A percentile compares a stretch with the other conserved stretches of the same genome.
Evolutionary conservation across 2,113 vertebrate species (phyloP).

Genomic region (Ibidorhyncha struthersii): DNA sequence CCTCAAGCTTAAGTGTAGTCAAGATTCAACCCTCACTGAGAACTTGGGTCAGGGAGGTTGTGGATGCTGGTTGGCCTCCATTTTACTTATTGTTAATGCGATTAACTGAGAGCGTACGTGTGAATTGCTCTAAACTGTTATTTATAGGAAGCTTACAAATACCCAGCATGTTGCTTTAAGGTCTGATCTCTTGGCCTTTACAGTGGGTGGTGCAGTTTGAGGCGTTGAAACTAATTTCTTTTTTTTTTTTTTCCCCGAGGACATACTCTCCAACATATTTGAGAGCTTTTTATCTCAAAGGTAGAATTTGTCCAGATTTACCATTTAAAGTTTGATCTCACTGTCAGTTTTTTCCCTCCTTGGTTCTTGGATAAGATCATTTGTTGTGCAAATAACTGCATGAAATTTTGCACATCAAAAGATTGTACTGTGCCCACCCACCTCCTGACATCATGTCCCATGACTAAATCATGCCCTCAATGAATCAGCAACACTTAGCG

Average conservation of each 20-base stretch:
- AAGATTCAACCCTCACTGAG: background rate
- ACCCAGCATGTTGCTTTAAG: background rate
- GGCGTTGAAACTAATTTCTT: background rate
- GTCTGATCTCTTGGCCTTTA: background rate
- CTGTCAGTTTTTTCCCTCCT: constrained; percentile 18
- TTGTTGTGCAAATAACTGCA: background rate
- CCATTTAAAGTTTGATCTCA: constrained; percentile 18
- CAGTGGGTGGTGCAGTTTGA: background rate
- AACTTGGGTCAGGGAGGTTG: background rate
- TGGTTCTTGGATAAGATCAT: constrained; percentile 38
- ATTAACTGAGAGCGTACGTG: background rate
- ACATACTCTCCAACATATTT: background rate
- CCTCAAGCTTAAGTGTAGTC: background rate
- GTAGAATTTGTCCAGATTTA: constrained; percentile 5
- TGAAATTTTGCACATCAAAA: background rate
- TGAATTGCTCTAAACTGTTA: background rate
- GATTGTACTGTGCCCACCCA: background rate
- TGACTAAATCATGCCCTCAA: background rate
- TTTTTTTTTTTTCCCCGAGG: background rate
- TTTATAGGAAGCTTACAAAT: background rate
- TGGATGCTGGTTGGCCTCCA: background rate
- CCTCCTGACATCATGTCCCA: background rate
- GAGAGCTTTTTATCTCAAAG: constrained; percentile 10
- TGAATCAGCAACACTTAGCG: background rate
- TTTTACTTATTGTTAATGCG: background rate